Conservation (phyloP, 2,113 vertebrate species). For the Syrrhaptes paradoxus region DNA sequence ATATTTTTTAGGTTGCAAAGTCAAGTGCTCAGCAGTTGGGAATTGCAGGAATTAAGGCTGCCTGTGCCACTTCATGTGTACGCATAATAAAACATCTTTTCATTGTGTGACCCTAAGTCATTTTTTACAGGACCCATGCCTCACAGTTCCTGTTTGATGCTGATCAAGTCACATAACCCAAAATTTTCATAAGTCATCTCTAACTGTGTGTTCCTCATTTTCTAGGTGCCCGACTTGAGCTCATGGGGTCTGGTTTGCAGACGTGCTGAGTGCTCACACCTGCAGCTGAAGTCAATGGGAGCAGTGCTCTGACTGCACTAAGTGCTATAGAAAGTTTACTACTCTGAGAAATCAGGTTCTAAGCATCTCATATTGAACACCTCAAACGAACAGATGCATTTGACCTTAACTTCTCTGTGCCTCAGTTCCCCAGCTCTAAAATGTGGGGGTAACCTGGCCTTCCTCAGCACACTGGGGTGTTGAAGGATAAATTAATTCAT, state of each 20-base stretch:
- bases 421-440: slow-evolving; percentile 14
- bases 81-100: not conserved
- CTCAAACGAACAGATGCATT: slow-evolving; percentile 2
- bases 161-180: slow-evolving; percentile 14
- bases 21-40: slow-evolving; percentile 13
- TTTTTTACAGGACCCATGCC: not conserved
- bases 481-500: not conserved
- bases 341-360: slow-evolving; percentile 45
- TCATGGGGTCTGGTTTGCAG: slow-evolving; percentile 67
- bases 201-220: slow-evolving; percentile 67
- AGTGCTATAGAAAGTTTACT: slow-evolving; percentile 54
- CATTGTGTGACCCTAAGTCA: not conserved
- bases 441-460: not conserved
- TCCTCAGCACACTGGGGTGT: not conserved
- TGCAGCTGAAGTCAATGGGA: slow-evolving; percentile 65
- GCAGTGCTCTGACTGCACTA: slow-evolving; percentile 52
- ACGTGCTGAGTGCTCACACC: slow-evolving; percentile 60
- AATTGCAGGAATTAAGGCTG: slow-evolving; percentile 62
- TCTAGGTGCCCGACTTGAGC: slow-evolving; percentile 65
- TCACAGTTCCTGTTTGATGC: not conserved
- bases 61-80: slow-evolving; percentile 1
- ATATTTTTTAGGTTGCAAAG: not conserved
- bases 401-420: not conserved
- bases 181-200: not conserved
- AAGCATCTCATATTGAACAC: slow-evolving; percentile 16